Evolutionary conservation across 2,888 invertebrate genomes (phyloP).

Genomic region (Chymomyza fuscimana): DNA sequence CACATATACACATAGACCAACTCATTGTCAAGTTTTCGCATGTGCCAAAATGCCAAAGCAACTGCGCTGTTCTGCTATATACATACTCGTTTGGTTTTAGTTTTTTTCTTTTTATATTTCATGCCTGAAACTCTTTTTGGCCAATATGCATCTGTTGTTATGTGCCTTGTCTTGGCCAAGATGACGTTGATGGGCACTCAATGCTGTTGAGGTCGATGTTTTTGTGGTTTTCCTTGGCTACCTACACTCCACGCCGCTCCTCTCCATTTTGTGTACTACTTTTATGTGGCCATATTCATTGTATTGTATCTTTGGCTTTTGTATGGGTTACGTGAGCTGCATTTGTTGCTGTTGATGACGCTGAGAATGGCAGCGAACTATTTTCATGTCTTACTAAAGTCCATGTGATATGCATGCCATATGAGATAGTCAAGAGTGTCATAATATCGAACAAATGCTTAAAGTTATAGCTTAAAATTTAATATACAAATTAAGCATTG

Average conservation of each 20-base stretch:
- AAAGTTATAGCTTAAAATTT: background rate
- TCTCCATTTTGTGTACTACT: background rate
- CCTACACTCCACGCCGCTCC: no score
- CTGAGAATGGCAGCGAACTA: background rate
- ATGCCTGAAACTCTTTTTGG: conserved; percentile 4
- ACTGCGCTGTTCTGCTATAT: conserved; percentile 15
- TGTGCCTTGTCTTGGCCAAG: conserved; percentile 30
- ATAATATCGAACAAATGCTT: background rate
- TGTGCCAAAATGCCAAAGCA: conserved; percentile 35
- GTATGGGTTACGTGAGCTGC: conserved; percentile 6
- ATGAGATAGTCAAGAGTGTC: background rate
- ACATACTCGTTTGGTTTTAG: background rate
- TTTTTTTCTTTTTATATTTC: conserved; percentile 28
- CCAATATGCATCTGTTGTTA: conserved; percentile 4
- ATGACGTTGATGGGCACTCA: conserved; percentile 66
- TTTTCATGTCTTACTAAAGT: background rate
- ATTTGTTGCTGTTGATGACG: background rate
- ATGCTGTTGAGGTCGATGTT: conserved; percentile 50
- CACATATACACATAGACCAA: background rate
- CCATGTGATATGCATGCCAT: background rate
- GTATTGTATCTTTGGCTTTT: background rate
- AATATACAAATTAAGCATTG: background rate
- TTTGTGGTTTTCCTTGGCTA: conserved; percentile 32
- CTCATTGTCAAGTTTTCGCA: conserved; percentile 13
- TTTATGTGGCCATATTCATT: conserved; percentile 6